These are phyloP conservation scores for Chrosomus eos DNA, from an alignment of 2,797 vertebrate genomes.

Conservation along the genomic window DNA sequence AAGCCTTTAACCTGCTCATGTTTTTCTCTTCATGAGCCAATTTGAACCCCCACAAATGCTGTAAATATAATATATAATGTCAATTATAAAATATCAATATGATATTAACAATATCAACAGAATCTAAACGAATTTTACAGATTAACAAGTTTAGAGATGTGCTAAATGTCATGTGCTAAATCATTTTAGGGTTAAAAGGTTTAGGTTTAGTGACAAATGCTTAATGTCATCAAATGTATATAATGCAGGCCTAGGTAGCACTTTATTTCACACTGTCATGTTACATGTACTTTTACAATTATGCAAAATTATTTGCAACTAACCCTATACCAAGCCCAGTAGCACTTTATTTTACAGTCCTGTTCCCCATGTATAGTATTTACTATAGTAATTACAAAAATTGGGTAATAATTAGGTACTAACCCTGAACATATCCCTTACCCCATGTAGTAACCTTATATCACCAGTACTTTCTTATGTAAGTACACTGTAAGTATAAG, in stretches of 20 bases:
- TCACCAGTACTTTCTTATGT: no score
- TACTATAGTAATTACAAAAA: neutral
- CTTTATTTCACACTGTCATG: neutral
- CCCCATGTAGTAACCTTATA: no score
- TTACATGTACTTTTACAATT: neutral
- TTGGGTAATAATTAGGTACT: neutral
- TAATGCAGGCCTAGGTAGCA: neutral
- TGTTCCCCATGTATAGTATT: neutral
- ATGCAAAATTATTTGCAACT: no score
- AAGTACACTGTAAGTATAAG: no score
- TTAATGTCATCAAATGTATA: neutral
- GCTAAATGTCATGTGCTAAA: neutral
- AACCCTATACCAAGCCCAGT: neutral
- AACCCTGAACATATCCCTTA: no score
- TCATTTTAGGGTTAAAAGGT: neutral
- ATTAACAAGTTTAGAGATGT: neutral
- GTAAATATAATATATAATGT: neutral
- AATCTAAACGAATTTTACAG: neutral
- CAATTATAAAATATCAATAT: no score
- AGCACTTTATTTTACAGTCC: no score
- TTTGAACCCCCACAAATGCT: neutral
- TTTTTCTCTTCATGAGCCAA: neutral
- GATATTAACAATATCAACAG: neutral
- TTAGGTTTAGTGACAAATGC: no score
- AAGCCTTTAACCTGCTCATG: neutral